phyloP scores from a whole-genome alignment of 2,888 invertebrate genomes.

The Synergus itoensis region DNA sequence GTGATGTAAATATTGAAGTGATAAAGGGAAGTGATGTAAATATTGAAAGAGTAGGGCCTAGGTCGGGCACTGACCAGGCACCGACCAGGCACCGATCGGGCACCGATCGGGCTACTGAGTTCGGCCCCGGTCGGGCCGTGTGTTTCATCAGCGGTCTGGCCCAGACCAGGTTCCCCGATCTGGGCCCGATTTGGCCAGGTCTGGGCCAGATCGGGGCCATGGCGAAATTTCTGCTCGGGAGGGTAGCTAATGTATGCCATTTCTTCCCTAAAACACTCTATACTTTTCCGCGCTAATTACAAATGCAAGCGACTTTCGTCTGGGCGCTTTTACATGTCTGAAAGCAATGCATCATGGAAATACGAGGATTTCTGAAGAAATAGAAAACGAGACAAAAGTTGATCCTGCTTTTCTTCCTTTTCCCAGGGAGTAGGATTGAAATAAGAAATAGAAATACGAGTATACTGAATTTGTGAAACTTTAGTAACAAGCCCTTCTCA shows the following conservation, averaged over 20 bases:
- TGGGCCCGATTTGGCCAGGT: too few relatives aligned
- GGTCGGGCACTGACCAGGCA: too few relatives aligned
- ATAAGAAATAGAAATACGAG: neutral
- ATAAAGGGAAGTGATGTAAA: too few relatives aligned
- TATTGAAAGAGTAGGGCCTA: too few relatives aligned
- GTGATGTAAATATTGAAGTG: too few relatives aligned
- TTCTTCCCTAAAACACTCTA: neutral
- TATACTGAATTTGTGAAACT: neutral
- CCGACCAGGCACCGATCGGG: too few relatives aligned
- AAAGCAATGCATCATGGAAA: conserved; percentile 11
- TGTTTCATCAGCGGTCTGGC: too few relatives aligned
- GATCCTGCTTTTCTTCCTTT: neutral
- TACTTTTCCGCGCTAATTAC: neutral
- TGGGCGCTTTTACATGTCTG: neutral
- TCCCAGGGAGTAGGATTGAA: neutral
- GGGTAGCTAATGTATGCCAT: conserved; percentile 6
- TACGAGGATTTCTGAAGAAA: neutral
- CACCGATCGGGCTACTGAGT: too few relatives aligned
- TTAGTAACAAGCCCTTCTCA: neutral
- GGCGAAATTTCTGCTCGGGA: too few relatives aligned
- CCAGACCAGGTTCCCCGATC: too few relatives aligned
- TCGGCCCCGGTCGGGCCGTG: too few relatives aligned
- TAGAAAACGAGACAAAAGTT: neutral
- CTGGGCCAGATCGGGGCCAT: too few relatives aligned
- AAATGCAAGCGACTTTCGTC: conserved; percentile 1